These are phyloP conservation scores for Tuta absoluta DNA, from an alignment of 2,888 invertebrate species.

Conservation along the genomic window DNA sequence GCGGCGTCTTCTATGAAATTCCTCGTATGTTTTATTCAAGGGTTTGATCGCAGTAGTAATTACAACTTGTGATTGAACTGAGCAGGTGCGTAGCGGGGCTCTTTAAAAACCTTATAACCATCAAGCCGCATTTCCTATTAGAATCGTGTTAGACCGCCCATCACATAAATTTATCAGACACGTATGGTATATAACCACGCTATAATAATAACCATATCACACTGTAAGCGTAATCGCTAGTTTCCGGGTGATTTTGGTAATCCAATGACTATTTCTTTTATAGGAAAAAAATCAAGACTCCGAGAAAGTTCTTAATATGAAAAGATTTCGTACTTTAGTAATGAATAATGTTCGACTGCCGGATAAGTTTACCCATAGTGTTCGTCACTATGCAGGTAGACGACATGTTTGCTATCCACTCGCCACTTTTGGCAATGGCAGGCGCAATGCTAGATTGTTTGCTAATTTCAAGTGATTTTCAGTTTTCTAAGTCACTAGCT, in stretches of 20 bases:
- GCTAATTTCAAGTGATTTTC: too few species aligned
- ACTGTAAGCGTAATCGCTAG: background rate
- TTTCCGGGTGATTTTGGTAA: background rate
- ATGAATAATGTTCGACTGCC: too few species aligned
- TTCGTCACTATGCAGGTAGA: too few species aligned
- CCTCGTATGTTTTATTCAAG: conserved; percentile 13
- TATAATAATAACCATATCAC: conserved; percentile 9
- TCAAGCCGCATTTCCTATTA: conserved; percentile 71
- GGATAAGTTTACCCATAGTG: too few species aligned
- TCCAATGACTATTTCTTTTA: background rate
- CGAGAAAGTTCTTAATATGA: too few species aligned
- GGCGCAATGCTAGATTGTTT: too few species aligned
- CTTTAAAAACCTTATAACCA: conserved; percentile 33
- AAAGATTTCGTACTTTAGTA: too few species aligned
- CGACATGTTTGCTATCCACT: too few species aligned
- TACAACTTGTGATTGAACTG: conserved; percentile 47
- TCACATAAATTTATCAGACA: conserved; percentile 21
- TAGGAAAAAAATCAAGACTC: too few species aligned
- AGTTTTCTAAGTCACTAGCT: too few species aligned
- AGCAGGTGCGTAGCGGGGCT: conserved; percentile 54
- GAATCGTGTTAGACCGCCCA: conserved; percentile 61
- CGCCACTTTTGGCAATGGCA: too few species aligned
- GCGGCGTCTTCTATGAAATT: conserved; percentile 11
- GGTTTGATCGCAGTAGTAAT: conserved; percentile 12
- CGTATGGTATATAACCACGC: background rate